A percentile compares a stretch with the other conserved stretches of the same genome.
phyloP scores from a whole-genome alignment of 2,888 invertebrate species.

The Acanthoscelides obtectus region DNA sequence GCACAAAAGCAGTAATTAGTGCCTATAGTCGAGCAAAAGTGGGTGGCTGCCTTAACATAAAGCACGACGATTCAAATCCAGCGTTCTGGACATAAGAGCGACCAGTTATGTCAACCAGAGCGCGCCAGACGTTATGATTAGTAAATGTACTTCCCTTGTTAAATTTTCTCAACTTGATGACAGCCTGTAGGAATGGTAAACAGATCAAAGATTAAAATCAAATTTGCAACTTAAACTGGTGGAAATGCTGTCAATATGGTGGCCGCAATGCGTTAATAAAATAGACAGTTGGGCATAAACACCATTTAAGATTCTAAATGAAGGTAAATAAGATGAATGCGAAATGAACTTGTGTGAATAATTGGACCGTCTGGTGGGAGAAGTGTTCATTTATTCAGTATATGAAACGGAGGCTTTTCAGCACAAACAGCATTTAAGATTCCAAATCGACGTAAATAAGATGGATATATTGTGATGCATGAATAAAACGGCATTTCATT shows the following conservation, averaged over 20 bases:
- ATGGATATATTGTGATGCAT: no score
- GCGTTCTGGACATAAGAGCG: background rate
- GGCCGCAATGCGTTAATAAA: background rate
- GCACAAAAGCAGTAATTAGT: no score
- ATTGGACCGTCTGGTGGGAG: no score
- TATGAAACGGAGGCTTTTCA: no score
- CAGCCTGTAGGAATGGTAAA: background rate
- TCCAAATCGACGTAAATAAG: no score
- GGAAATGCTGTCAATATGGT: background rate
- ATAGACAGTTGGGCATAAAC: background rate
- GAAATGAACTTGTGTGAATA: background rate
- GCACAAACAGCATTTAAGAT: no score
- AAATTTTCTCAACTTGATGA: background rate
- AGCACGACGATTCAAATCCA: background rate
- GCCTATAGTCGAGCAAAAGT: no score
- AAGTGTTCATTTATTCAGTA: no score
- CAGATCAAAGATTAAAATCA: slow-evolving; percentile 1
- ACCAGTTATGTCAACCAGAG: background rate
- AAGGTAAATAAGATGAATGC: background rate
- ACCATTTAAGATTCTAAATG: background rate
- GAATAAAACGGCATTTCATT: no score
- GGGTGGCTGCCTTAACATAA: no score
- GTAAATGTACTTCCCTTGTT: background rate
- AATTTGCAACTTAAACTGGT: slow-evolving; percentile 1
- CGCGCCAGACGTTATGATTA: background rate